phyloP scores from a whole-genome alignment of 1,140 invertebrate species.

The Andricus grossulariae region DNA sequence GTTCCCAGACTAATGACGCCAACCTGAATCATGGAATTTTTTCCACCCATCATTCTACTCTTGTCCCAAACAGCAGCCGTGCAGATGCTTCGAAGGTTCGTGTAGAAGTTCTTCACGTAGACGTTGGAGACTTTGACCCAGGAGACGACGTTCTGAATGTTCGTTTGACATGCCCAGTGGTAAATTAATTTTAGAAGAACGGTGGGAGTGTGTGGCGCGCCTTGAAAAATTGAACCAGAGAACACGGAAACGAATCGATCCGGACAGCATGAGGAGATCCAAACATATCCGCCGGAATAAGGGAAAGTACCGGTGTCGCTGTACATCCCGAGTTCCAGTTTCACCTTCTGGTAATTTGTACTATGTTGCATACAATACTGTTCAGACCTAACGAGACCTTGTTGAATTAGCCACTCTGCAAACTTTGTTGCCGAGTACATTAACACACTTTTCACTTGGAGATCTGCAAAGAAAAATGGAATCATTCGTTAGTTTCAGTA shows the following conservation, averaged over 20 bases:
- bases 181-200: slow-evolving; percentile 90
- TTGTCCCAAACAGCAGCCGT: slow-evolving; percentile 87
- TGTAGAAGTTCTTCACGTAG: slow-evolving; percentile 87
- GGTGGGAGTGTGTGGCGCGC: slow-evolving; percentile 86
- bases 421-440: slow-evolving; percentile 88
- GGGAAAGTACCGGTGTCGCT: slow-evolving; percentile 89
- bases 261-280: slow-evolving; percentile 90
- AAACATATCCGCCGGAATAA: slow-evolving; percentile 91
- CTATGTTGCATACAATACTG: slow-evolving; percentile 84
- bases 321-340: slow-evolving; percentile 88
- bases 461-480: slow-evolving; percentile 61
- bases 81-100: slow-evolving; percentile 86
- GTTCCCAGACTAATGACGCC: slow-evolving; percentile 93
- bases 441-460: slow-evolving; percentile 87
- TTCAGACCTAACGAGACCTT: slow-evolving; percentile 86
- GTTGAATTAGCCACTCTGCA: slow-evolving; percentile 92
- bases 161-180: slow-evolving; percentile 93
- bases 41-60: slow-evolving; percentile 82
- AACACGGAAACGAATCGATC: slow-evolving; percentile 90
- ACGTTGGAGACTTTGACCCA: slow-evolving; percentile 90
- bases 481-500: not conserved
- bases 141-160: slow-evolving; percentile 89
- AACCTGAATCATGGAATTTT: slow-evolving; percentile 77
- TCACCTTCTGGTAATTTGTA: slow-evolving; percentile 73
- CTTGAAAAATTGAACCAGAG: slow-evolving; percentile 90